These are phyloP conservation scores for Ochropleura leucogaster DNA, from an alignment of 2,888 invertebrate species.

Conservation along the genomic window DNA sequence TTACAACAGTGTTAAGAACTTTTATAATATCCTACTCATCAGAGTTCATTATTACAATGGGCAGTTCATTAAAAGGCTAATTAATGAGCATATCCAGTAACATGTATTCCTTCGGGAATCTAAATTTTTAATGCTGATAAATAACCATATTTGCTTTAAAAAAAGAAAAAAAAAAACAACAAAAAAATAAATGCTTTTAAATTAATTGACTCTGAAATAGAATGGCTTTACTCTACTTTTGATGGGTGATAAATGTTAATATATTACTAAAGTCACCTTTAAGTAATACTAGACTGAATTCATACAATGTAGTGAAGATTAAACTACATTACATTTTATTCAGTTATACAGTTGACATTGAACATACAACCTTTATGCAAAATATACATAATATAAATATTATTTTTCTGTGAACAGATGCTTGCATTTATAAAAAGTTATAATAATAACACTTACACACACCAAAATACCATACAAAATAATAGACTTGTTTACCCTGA, in stretches of 20 bases:
- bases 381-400: constrained; percentile 1
- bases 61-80: not conserved
- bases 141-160: no score
- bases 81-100: not conserved
- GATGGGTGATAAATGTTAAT: not conserved
- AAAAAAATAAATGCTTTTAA: not conserved
- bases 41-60: not conserved
- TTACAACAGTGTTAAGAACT: not conserved
- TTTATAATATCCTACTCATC: not conserved
- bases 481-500: not conserved
- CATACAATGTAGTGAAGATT: not conserved
- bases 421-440: constrained; percentile 2
- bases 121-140: not conserved
- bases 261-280: not conserved
- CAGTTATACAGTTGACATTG: not conserved
- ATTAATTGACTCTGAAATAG: not conserved
- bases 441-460: not conserved
- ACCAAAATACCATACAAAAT: not conserved
- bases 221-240: constrained; percentile 1
- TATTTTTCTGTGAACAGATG: constrained; percentile 16
- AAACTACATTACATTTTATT: not conserved
- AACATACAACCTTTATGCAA: not conserved
- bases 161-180: not conserved
- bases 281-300: not conserved
- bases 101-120: not conserved